phyloP scores from a whole-genome alignment of 2,113 vertebrate species.

The Serilophus lunatus region DNA sequence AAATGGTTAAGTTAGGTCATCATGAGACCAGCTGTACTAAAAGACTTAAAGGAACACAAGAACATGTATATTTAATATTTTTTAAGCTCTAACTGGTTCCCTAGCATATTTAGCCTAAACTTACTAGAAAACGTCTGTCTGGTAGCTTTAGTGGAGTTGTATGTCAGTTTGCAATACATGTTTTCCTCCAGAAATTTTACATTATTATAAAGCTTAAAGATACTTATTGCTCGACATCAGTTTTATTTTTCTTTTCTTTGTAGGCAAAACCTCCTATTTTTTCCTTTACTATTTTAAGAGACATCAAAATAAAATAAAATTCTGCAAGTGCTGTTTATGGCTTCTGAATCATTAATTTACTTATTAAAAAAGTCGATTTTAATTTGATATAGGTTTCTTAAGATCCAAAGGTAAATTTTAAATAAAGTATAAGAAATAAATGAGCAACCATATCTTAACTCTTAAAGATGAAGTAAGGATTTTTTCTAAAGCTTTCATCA shows the following conservation, averaged over 20 bases:
- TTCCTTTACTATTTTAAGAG: not conserved
- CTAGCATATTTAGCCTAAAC: not conserved
- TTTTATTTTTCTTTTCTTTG: not conserved
- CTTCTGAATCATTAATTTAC: not conserved
- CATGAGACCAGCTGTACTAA: conserved; percentile 15
- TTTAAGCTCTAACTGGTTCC: not conserved
- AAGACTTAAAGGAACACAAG: not conserved
- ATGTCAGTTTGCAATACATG: not conserved
- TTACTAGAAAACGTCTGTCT: not conserved
- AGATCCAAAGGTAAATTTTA: not conserved
- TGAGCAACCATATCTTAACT: not conserved
- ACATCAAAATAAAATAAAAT: not conserved
- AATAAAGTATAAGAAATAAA: not conserved
- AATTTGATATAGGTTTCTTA: not conserved
- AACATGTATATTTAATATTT: not conserved
- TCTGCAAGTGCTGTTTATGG: not conserved
- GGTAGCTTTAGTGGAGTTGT: not conserved
- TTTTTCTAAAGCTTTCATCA: not conserved
- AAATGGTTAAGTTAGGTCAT: conserved; percentile 14
- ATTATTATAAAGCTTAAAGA: not conserved
- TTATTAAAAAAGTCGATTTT: not conserved
- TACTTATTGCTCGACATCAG: not conserved
- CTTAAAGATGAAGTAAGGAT: not conserved
- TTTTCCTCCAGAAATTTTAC: not conserved
- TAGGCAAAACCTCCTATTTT: not conserved